Conservation (phyloP, 1,140 invertebrate species). For the Hycleus phaleratus region DNA sequence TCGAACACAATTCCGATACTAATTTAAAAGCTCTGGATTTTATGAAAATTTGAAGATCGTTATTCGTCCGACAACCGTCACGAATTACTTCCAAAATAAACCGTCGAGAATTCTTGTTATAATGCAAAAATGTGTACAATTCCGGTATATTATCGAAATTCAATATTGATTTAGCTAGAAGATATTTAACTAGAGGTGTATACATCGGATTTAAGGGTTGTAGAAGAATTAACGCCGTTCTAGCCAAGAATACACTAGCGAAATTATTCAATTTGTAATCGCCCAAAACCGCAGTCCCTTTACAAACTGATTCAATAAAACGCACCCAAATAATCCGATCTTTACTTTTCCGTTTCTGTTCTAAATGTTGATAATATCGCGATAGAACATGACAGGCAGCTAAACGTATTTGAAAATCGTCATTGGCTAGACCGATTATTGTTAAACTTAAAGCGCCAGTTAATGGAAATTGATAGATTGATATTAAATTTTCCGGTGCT, state of each 20-base stretch:
- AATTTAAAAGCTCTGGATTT: slow-evolving; percentile 47
- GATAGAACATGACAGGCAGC: slow-evolving; percentile 58
- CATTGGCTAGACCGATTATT: slow-evolving; percentile 54
- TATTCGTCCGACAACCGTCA: slow-evolving; percentile 51
- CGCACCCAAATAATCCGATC: slow-evolving; percentile 35
- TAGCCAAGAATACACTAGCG: slow-evolving; percentile 61
- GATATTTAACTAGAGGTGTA: slow-evolving; percentile 56
- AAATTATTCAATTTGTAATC: slow-evolving; percentile 55
- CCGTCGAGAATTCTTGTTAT: slow-evolving; percentile 55
- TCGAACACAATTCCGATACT: slow-evolving; percentile 47
- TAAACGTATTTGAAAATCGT: slow-evolving; percentile 49
- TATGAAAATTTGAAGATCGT: slow-evolving; percentile 45
- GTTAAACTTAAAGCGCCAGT: slow-evolving; percentile 57
- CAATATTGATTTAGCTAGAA: slow-evolving; percentile 60
- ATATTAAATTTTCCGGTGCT: slow-evolving; percentile 54
- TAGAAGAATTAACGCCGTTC: slow-evolving; percentile 53
- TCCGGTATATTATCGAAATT: slow-evolving; percentile 68
- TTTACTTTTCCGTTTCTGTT: slow-evolving; percentile 46
- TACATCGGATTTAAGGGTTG: slow-evolving; percentile 63
- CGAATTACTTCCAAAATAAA: slow-evolving; percentile 63
- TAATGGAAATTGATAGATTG: slow-evolving; percentile 56
- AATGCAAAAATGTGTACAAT: slow-evolving; percentile 63
- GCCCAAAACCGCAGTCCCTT: slow-evolving; percentile 33
- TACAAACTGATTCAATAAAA: slow-evolving; percentile 34
- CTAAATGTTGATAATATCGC: slow-evolving; percentile 59